phyloP scores from a whole-genome alignment of 2,888 invertebrate genomes.

The Sturmia bella region DNA sequence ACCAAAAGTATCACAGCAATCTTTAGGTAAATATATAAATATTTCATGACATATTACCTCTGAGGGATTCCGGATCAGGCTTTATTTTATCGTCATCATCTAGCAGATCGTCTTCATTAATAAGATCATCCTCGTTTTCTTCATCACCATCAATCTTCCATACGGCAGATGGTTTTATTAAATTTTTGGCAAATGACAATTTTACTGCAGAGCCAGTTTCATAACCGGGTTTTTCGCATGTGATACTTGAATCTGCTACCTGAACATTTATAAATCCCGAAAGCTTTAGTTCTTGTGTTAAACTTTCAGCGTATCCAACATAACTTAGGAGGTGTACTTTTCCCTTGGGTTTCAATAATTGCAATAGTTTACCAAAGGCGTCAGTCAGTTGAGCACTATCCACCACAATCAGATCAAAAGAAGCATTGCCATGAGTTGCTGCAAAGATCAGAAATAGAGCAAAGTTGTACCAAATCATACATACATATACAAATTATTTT shows the following conservation, averaged over 20 bases:
- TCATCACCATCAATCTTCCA: conserved; percentile 89
- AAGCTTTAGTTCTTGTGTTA: conserved; percentile 84
- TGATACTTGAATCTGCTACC: conserved; percentile 77
- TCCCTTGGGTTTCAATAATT: conserved; percentile 86
- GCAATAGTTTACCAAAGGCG: conserved; percentile 84
- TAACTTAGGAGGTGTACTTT: conserved; percentile 83
- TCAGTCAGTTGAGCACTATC: conserved; percentile 79
- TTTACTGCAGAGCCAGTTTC: conserved; percentile 87
- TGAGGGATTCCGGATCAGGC: conserved; percentile 92
- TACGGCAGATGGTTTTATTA: conserved; percentile 61
- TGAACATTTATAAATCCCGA: conserved; percentile 84
- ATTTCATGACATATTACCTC: conserved; percentile 84
- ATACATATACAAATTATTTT: conserved; percentile 21
- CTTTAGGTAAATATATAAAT: background rate
- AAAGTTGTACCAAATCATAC: background rate
- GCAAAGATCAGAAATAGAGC: conserved; percentile 60
- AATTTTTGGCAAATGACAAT: conserved; percentile 81
- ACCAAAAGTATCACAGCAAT: background rate
- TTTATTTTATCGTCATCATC: conserved; percentile 94
- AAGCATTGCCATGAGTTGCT: conserved; percentile 84
- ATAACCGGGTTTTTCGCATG: conserved; percentile 87
- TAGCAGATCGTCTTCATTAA: conserved; percentile 93
- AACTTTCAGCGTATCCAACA: conserved; percentile 78
- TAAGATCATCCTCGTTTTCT: conserved; percentile 87
- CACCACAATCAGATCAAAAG: conserved; percentile 84